Evolutionary conservation across 1,140 invertebrate species (phyloP), one percentile per base, ranked within the genome.

Genomic region (Hormaphis cornu): DNA sequence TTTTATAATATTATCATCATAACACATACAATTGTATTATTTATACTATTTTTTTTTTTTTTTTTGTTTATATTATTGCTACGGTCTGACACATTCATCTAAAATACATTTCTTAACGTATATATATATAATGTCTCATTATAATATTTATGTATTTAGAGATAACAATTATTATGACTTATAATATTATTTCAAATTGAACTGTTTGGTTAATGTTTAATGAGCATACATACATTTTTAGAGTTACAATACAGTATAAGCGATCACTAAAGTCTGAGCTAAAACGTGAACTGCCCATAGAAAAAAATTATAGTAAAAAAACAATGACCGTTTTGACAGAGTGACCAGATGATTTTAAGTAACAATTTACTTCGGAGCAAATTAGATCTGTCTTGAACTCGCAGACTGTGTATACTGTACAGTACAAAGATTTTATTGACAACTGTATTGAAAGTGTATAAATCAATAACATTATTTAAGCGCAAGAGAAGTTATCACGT

Each of bases 41-140:
- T n/a, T 20, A 14, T 22, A 58, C 33, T 37, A 58, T 63, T 46
- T 44, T 42, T 46, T 61, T 18, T 12, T 18, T 58, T 16, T 1
- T 58, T 58, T n/a, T n/a, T n/a, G n/a, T n/a, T n/a, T n/a, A n/a
- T 40, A 58, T 50, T 50, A 50, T 58, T 58, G 54, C 54, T 58
- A 58, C 54, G 24, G 40, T 58, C 14, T 8, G 33, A 37, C 33
- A 37, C 18, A 35, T 58, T 37, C 8, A 30, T 58, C 54, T 58
- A 58, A 58, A n/a, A 14, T 28, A 63, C 58, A 63, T 44, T 46
- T 46, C 28, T 63, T 54, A 28, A 26, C 14, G 10, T 58, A 58
- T 7, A 22, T 40, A 40, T 37, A 44, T 40, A 40, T 8, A 8
- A 14, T 40, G 37, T 40, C 37, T 40, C 37, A 40, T 40, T 8